phyloP scores from a whole-genome alignment of 1,140 invertebrate species.

The Drosophila mayri region DNA sequence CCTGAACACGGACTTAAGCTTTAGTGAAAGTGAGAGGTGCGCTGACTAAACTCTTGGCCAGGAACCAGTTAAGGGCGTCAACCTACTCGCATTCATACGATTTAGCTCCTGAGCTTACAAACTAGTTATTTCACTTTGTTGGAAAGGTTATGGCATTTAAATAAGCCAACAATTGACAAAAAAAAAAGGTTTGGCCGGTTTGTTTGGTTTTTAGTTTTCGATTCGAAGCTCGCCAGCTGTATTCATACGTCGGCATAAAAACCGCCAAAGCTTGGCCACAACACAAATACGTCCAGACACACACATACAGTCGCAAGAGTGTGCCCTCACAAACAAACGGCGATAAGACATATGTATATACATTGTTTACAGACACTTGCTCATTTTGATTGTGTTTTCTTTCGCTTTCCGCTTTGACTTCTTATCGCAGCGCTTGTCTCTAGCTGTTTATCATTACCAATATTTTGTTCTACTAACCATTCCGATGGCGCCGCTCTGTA shows the following conservation, averaged over 20 bases:
- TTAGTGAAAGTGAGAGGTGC: conserved; percentile 55
- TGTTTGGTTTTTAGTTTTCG: conserved; percentile 40
- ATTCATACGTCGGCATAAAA: conserved; percentile 44
- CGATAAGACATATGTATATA: conserved; percentile 34
- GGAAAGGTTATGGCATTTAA: conserved; percentile 50
- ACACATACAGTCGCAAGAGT: conserved; percentile 28
- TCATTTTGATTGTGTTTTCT: conserved; percentile 13
- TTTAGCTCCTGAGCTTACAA: conserved; percentile 35
- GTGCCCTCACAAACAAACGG: conserved; percentile 22
- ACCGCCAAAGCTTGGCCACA: conserved; percentile 25
- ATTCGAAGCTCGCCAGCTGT: conserved; percentile 29
- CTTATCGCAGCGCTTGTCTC: conserved; percentile 12
- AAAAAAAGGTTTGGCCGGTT: conserved; percentile 49
- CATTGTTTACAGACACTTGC: conserved; percentile 38
- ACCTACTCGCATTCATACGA: not conserved
- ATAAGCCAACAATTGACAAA: conserved; percentile 52
- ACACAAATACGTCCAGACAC: conserved; percentile 4
- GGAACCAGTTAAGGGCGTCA: conserved; percentile 55
- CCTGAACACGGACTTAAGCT: conserved; percentile 32
- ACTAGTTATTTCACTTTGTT: conserved; percentile 37
- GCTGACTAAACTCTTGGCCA: conserved; percentile 23
- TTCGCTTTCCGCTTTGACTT: conserved; percentile 10
- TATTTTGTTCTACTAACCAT: conserved; percentile 55
- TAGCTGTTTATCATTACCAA: conserved; percentile 36
- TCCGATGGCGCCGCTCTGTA: conserved; percentile 33